Conservation (phyloP, 2,888 invertebrate species). For the Spatulosminthurus flaviceps region DNA sequence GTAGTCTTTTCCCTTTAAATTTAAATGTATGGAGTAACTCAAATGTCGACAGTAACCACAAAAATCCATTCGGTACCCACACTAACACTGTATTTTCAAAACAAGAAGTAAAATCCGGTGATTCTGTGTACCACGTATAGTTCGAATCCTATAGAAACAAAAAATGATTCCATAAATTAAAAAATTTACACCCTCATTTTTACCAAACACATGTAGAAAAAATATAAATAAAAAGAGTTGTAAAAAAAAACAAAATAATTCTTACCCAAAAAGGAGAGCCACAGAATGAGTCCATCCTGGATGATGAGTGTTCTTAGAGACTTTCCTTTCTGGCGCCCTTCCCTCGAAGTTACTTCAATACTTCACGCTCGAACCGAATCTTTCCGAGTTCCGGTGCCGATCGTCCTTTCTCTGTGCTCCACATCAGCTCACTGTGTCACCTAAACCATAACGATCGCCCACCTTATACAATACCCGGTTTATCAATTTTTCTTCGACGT, state of each 20-base stretch:
- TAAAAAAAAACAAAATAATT: not conserved
- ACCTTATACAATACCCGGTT: too few species aligned
- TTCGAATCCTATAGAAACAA: slow-evolving; percentile 73
- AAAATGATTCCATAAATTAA: slow-evolving; percentile 43
- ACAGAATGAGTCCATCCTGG: slow-evolving; percentile 54
- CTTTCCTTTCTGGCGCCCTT: too few species aligned
- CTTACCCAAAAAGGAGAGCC: slow-evolving; percentile 54
- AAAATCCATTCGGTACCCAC: slow-evolving; percentile 86
- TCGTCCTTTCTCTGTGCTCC: too few species aligned
- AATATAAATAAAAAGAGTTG: too few species aligned
- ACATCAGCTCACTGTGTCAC: too few species aligned
- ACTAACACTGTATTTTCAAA: slow-evolving; percentile 90
- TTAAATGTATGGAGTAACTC: slow-evolving; percentile 71
- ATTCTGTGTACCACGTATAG: slow-evolving; percentile 79
- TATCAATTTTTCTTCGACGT: too few species aligned
- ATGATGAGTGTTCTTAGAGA: too few species aligned
- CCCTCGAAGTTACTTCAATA: too few species aligned
- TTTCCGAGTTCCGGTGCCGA: too few species aligned
- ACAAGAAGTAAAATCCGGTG: slow-evolving; percentile 88
- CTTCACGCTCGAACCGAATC: too few species aligned
- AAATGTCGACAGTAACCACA: slow-evolving; percentile 80
- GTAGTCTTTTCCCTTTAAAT: not conserved
- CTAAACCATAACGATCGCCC: too few species aligned
- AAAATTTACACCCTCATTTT: not conserved
- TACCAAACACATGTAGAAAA: too few species aligned